Base-by-base conservation (phyloP, 1,140 invertebrate genomes). In the Temnothorax longispinosus region DNA sequence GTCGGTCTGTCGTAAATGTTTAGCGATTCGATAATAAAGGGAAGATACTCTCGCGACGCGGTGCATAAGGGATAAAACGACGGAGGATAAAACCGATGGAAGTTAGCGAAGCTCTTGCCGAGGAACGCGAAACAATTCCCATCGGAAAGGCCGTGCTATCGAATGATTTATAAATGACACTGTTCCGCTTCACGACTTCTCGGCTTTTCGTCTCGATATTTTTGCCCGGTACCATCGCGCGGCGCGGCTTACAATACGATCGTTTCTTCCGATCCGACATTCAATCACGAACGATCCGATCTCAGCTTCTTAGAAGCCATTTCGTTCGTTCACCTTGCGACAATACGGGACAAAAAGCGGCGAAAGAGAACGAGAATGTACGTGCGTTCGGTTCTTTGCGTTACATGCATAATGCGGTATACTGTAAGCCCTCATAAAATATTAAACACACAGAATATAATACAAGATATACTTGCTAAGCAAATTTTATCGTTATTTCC, bases 251-350 rank as follows among this genome's bases (percentile, higher is more conserved):
- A 47, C 54, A 60, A 84, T 84, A 84, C 67, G 21, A 54, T 52
- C 62, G 47, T 74, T 71, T 72, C 47, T 62, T 74, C n/a, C 80
- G 21, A 74, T 60, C 54, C 67, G 67, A 82, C 52, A 58, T 82
- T 82, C 67, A 82, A 82, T 82, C 78, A 82, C 65, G 50, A 81
- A 41, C 78, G 27, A 82, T 35, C 52, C 52, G 41, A 82, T 74
- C 77, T 74, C 77, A 41, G 8, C 11, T 81, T 82, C 54, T 82
- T 82, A 74, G 67, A 82, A 82, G 38, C 27, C 27, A 74, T 60
- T 38, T 56, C 47, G 62, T 81, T 47, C 80, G 32, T 72, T 82
- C 77, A 81, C 64, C 62, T 81, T 27, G 50, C 64, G 21, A 81
- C 77, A 69, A 54, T 80, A 41, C 32, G 4, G 18, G n/a, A 18